Conservation (phyloP, 1,140 invertebrate genomes). For the Sycophaga agraensis region DNA sequence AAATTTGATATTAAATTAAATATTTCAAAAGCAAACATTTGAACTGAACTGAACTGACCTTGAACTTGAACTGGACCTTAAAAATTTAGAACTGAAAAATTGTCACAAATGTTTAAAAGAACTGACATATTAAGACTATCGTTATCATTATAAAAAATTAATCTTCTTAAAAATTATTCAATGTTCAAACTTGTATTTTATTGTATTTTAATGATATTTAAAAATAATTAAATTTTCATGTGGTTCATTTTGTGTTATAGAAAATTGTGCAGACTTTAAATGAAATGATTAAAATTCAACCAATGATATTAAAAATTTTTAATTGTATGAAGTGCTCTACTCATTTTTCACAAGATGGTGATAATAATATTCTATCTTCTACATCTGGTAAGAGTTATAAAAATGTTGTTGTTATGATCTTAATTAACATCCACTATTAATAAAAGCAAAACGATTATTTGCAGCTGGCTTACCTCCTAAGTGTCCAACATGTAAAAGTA, state of each 20-base stretch:
- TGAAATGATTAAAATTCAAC: constrained; percentile 55
- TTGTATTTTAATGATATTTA: constrained; percentile 1
- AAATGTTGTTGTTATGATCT: neutral
- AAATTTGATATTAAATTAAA: too few species aligned
- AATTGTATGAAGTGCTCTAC: constrained; percentile 66
- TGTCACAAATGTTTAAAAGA: too few species aligned
- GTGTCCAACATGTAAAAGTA: constrained; percentile 65
- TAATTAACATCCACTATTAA: neutral
- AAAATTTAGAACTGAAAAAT: too few species aligned
- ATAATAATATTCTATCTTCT: constrained; percentile 39
- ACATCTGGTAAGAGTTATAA: constrained; percentile 35
- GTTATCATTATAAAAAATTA: too few species aligned
- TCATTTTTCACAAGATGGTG: constrained; percentile 61
- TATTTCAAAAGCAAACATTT: too few species aligned
- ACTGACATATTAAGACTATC: too few species aligned
- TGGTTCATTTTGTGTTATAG: constrained; percentile 48
- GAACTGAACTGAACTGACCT: too few species aligned
- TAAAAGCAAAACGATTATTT: neutral
- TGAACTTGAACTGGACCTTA: too few species aligned
- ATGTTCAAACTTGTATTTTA: too few species aligned
- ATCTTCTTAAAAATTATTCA: neutral
- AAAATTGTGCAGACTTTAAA: constrained; percentile 58
- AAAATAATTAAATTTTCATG: neutral
- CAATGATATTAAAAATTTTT: constrained; percentile 59
- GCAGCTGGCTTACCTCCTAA: constrained; percentile 46